Base-by-base conservation (phyloP, 2,797 vertebrate species). In the Eutrigla gurnardus region DNA sequence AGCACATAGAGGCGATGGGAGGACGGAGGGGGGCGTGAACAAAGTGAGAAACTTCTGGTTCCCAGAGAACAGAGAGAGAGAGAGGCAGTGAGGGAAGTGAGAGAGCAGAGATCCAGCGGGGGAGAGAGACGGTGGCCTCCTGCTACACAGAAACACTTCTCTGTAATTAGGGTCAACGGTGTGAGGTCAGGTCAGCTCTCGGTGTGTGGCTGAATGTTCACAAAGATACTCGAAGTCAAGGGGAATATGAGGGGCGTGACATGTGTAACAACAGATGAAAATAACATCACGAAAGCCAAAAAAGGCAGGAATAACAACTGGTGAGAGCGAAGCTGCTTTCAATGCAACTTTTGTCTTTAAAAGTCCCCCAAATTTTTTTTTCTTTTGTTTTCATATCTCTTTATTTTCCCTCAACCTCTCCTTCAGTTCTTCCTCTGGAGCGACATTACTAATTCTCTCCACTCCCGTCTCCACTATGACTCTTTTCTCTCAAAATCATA, bases 91-190 rank as follows among this genome's bases (percentile, higher is more conserved):
- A 69, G 59, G 18, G 59, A 39, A 70, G 47, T 15, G 17, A 18
- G 49, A 66, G 15, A 71, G 8, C 46, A 49, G 14, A 47, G 46
- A 77, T 50, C 17, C 50, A 66, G 66, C 65, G 73, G 42, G 45
- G 25, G 65, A 57, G 70, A 70, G 12, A 71, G 37, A 66, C 52
- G 25, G 65, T 66, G 67, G 68, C 72, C 4, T 75, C 37, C 4
- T 73, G 33, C 55, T 42, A 33, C 42, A 70, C 62, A 76, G 65
- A 74, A 83, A 87, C 54, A 49, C 50, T 77, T 62, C 42, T 65
- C 62, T 85, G 65, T 84, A 84, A 84, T 88, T 80, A 80, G 81
- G 84, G 82, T 84, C 78, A 86, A 80, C 36, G 10, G 39, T 77
- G 47, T 57, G 77, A 78, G 80, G 81, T 86, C 73, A 70, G 45